Base-by-base conservation (phyloP, 2,113 vertebrate genomes). In the Columba janthina region DNA sequence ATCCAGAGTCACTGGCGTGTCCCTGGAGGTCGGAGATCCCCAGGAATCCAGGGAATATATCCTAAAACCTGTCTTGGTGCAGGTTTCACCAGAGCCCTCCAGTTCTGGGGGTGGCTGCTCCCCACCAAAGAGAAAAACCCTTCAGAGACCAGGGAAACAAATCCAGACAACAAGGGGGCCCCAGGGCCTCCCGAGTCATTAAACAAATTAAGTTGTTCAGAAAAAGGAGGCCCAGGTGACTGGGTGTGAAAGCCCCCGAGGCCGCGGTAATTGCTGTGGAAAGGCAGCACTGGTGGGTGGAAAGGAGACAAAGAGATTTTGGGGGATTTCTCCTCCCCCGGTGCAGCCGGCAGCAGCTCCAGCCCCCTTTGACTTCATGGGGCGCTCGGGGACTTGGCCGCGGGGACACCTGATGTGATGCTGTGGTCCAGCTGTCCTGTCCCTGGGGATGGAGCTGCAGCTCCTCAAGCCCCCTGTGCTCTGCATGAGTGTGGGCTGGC, bases 161-260 rank as follows among this genome's bases (percentile, higher is more conserved):
- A 69, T 61, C 40, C 94, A 46, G 56, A 72, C 78, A 86, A 10
- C 25, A 3, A 24, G 53, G 66, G 58, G 10, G 26, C 88, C 76
- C n/a, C 1, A 4, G 71, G 91, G 90, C 78, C 79, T 96, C 85
- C 40, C 18, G 12, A 67, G 71, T 94, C 82, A 94, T 96, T 89
- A 95, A 92, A 67, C 50, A 57, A 96, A 97, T 96, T 51, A 94
- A 95, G 14, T 24, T 88, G 71, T 83, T 90, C 12, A 42, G 90
- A 89, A 26, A 28, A 12, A 67, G 89, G 92, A 83, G 93, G 89
- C 85, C 78, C 87, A 72, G 61, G 72, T 76, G 95, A 77, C 28
- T 46, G 85, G 92, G 69, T 82, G 89, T 89, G 95, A 96, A 85
- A 70, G 61, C 60, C 94, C 89, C 76, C 8, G 16, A 29, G 86